Evolutionary conservation across 2,113 vertebrate genomes (phyloP), one percentile per base, ranked within the genome.

Genomic region (Sturnus vulgaris): DNA sequence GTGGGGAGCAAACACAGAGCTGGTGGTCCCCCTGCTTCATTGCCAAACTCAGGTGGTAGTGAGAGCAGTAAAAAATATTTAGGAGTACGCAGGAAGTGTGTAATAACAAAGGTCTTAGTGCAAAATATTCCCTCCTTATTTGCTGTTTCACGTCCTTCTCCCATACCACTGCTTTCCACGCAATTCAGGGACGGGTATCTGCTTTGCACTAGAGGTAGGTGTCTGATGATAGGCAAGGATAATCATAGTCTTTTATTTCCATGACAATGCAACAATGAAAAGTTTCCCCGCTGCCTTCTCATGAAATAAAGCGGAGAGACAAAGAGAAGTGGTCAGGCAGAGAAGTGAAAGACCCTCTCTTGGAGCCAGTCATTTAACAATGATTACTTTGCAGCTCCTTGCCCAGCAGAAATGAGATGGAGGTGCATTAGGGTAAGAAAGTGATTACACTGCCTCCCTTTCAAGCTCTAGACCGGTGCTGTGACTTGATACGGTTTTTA

Each of bases 401-500:
- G 93, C 93, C 96, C 96, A 87, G 92, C 95, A 91, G 96, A 97
- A 98, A 97, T 90, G 90, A 95, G 83, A 77, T 95, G 91, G 92
- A 93, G 91, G 90, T 92, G 91, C 82, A 95, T 97, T 97, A 93
- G 96, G 92, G 96, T 97, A 98, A 98, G 98, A 97, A 97, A 98
- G 97, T 97, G 97, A 98, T 98, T 98, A 98, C 97, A 96, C 97
- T 98, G 97, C 96, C 93, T 97, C 96, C 97, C 97, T 98, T 98
- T 98, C 98, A 98, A 97, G 97, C 97, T 90, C 71, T 90, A 92
- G 97, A 97, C 96, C 97, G 97, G 97, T 97, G 97, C 97, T 98
- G 98, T 95, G 98, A 98, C 98, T 98, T 98, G 98, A 98, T 98
- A 98, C 97, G 98, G 98, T 98, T 98, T 98, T 98, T 98, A 98